A percentile compares a stretch with the other conserved stretches of the same genome.
Conservation (phyloP, 2,888 invertebrate species). For the Cephus rjabovi region DNA sequence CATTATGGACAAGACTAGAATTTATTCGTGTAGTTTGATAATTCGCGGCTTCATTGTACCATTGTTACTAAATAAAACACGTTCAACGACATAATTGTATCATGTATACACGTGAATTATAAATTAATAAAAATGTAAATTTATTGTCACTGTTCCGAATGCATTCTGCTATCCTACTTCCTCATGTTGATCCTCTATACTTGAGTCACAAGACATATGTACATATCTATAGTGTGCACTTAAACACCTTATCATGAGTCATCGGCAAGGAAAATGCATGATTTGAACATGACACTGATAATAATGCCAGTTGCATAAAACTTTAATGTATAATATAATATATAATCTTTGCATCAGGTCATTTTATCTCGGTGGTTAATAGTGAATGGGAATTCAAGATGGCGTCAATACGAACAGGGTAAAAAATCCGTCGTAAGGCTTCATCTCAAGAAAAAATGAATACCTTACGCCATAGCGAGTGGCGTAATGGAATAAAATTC, state of each 20-base stretch:
- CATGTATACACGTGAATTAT: not conserved
- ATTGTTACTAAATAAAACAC: not conserved
- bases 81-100: not conserved
- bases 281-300: not conserved
- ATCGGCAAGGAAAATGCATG: not conserved
- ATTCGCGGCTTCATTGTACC: not conserved
- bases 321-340: not conserved
- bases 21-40: not conserved
- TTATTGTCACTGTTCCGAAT: not conserved
- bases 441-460: not conserved
- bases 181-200: not conserved
- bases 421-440: conserved; percentile 4
- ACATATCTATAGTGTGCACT: not conserved
- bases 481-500: not conserved
- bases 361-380: not conserved
- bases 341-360: not conserved
- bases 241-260: not conserved
- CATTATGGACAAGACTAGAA: not conserved
- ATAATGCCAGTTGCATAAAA: not conserved
- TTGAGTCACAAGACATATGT: not conserved
- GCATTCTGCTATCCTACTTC: not conserved
- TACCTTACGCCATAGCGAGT: not conserved
- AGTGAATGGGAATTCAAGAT: not conserved
- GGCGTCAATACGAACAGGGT: not conserved
- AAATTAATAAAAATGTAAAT: not conserved